Conservation (phyloP, 2,113 vertebrate genomes). For the Oxygymnocypris stewartii region DNA sequence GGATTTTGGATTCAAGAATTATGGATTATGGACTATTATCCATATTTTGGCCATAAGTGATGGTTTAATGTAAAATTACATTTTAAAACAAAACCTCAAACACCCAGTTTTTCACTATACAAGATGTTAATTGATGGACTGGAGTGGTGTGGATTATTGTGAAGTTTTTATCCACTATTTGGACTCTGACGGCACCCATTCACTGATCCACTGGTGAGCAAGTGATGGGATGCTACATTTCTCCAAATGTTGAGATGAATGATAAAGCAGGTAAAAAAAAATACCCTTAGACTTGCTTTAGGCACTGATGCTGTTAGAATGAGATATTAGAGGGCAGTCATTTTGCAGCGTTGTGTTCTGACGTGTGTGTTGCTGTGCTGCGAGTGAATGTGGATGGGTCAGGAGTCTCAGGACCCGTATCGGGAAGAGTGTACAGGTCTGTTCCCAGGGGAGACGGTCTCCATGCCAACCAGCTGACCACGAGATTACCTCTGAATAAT, state of each 20-base stretch:
- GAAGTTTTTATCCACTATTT: too few relatives aligned
- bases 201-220: too few relatives aligned
- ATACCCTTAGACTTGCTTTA: neutral
- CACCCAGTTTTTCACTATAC: too few relatives aligned
- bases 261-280: neutral
- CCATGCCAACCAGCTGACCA: conserved; percentile 54
- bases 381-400: neutral
- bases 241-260: neutral
- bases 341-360: neutral
- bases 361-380: conserved; percentile 47
- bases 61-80: too few relatives aligned
- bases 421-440: neutral
- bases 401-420: neutral
- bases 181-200: too few relatives aligned
- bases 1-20: too few relatives aligned
- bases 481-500: conserved; percentile 61
- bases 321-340: neutral
- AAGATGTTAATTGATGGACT: too few relatives aligned
- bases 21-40: too few relatives aligned
- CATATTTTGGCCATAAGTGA: too few relatives aligned
- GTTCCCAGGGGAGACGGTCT: neutral
- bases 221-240: too few relatives aligned
- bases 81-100: too few relatives aligned
- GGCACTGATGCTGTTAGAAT: neutral
- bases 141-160: too few relatives aligned